Evolutionary conservation across 2,797 vertebrate species (phyloP).

Genomic region (Phrynocephalus vlangalii): DNA sequence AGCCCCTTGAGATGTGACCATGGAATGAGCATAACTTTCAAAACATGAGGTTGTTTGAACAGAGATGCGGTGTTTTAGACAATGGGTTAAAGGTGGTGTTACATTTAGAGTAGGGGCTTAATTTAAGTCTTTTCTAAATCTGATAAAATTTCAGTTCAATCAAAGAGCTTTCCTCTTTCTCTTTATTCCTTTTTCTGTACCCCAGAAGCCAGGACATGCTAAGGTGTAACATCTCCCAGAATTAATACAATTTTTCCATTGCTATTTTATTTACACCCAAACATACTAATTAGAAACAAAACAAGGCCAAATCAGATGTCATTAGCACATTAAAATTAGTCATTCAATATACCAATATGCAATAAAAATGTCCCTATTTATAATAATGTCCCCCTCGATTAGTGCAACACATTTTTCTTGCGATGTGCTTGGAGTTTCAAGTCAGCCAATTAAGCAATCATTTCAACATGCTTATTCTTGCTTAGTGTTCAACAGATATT

Average conservation of each 20-base stretch:
- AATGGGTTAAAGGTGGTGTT: neutral
- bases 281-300: neutral
- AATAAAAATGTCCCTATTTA: neutral
- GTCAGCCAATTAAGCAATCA: conserved; percentile 6
- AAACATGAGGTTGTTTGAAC: neutral
- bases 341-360: neutral
- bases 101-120: too few relatives aligned
- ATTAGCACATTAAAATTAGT: neutral
- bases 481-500: conserved; percentile 34
- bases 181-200: neutral
- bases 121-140: too few relatives aligned
- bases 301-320: neutral
- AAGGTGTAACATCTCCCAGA: neutral
- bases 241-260: neutral
- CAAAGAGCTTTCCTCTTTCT: too few relatives aligned
- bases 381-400: neutral
- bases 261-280: neutral
- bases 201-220: conserved; percentile 1
- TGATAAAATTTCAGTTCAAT: too few relatives aligned
- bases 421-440: neutral
- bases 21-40: neutral
- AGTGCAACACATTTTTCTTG: fast-evolving
- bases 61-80: neutral
- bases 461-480: conserved; percentile 36
- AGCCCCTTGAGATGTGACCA: conserved; percentile 5